Percentiles rank a stretch among this genome's conserved stretches.
Evolutionary conservation across 2,888 invertebrate species (phyloP).

Genomic region (Atrina japonica): DNA sequence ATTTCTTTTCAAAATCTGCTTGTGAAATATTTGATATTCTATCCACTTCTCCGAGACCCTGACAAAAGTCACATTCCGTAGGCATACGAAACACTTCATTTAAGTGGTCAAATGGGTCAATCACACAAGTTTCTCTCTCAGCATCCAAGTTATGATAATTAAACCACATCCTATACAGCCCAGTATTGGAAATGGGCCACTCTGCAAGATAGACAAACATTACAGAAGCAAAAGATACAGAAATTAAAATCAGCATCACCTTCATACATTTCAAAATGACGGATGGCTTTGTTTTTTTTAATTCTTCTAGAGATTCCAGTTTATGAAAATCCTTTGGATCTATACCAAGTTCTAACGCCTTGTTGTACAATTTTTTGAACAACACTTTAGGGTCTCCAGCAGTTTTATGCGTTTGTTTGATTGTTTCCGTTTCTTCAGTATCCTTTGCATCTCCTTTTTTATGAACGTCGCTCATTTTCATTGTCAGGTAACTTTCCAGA

Average conservation of each 20-base stretch:
- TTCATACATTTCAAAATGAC: constrained; percentile 25
- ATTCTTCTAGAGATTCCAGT: constrained; percentile 54
- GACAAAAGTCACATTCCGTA: constrained; percentile 90
- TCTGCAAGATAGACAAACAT: constrained; percentile 53
- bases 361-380: constrained; percentile 60
- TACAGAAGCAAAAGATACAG: constrained; percentile 30
- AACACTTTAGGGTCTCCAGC: constrained; percentile 11
- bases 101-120: constrained; percentile 58
- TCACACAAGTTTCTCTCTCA: constrained; percentile 64
- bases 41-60: constrained; percentile 84
- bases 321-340: constrained; percentile 56
- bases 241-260: constrained; percentile 24
- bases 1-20: constrained; percentile 87
- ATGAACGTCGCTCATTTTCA: not conserved
- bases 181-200: constrained; percentile 62
- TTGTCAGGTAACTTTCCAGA: too few relatives aligned
- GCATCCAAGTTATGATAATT: constrained; percentile 49
- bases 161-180: constrained; percentile 57
- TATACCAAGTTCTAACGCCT: constrained; percentile 62
- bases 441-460: not conserved
- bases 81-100: constrained; percentile 87
- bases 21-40: constrained; percentile 86
- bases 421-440: not conserved
- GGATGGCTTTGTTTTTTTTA: constrained; percentile 6
- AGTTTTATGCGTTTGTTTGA: not conserved